Percentiles rank a stretch among this genome's conserved stretches.
These are phyloP conservation scores for Heteronetta atricapilla DNA, from an alignment of 2,113 vertebrate species.

Conservation along the genomic window DNA sequence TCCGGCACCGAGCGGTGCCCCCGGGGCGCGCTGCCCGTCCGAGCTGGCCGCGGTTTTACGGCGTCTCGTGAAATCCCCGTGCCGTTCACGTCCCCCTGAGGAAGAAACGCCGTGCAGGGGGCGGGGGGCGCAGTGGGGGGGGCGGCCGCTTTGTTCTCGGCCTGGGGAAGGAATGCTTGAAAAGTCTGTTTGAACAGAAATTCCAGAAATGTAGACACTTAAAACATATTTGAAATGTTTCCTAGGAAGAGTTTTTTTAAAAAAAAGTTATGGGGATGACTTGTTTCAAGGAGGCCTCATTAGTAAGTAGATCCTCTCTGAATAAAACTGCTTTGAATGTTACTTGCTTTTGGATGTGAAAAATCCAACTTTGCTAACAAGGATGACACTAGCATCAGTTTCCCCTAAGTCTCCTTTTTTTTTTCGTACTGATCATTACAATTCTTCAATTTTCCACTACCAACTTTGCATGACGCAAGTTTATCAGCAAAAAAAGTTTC, in stretches of 20 bases:
- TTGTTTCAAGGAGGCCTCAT: constrained; percentile 77
- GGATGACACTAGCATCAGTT: constrained; percentile 45
- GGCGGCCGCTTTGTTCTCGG: background rate
- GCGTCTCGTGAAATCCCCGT: too few species aligned
- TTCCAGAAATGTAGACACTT: constrained; percentile 15
- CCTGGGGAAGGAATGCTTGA: constrained; percentile 37
- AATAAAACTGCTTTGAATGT: constrained; percentile 72
- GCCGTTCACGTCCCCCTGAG: too few species aligned
- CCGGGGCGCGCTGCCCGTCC: too few species aligned
- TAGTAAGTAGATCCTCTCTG: constrained; percentile 71
- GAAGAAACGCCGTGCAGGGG: too few species aligned
- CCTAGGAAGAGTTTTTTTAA: constrained; percentile 68
- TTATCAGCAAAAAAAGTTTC: background rate
- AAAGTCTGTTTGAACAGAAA: constrained; percentile 26
- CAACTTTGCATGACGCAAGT: constrained; percentile 71
- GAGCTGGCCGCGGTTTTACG: too few species aligned
- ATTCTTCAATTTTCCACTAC: constrained; percentile 48
- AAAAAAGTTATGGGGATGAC: constrained; percentile 77
- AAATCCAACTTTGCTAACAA: constrained; percentile 67
- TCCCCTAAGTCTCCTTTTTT: constrained; percentile 8
- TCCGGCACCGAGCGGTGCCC: too few species aligned
- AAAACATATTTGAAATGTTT: constrained; percentile 75
- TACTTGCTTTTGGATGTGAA: constrained; percentile 62
- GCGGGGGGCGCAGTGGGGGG: background rate
- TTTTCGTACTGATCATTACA: constrained; percentile 31